phyloP scores from a whole-genome alignment of 2,888 invertebrate species.

The Drosophila setosimentum region DNA sequence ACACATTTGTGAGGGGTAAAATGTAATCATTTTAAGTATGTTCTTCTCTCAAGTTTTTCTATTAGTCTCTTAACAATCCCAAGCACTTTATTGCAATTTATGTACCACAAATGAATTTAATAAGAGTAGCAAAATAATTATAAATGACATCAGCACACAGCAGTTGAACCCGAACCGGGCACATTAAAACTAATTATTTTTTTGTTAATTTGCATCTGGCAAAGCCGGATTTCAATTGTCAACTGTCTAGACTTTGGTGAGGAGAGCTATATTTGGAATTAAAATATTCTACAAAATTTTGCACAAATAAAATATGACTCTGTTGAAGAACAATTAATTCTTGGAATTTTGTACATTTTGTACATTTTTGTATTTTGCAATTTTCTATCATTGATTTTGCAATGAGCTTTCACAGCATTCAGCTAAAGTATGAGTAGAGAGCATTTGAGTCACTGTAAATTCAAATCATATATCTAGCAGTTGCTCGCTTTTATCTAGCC shows the following conservation, averaged over 20 bases:
- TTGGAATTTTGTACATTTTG: no score
- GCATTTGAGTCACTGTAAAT: neutral
- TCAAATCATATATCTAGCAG: neutral
- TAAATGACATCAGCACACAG: slow-evolving; percentile 1
- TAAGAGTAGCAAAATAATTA: slow-evolving; percentile 7
- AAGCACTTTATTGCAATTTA: neutral
- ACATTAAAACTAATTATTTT: slow-evolving; percentile 51
- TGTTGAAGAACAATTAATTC: neutral
- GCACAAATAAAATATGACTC: neutral
- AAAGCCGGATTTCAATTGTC: slow-evolving; percentile 18
- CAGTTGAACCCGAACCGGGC: slow-evolving; percentile 3
- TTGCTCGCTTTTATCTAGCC: neutral
- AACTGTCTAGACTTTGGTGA: neutral
- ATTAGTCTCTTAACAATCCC: neutral
- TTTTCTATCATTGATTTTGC: no score
- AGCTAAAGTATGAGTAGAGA: no score
- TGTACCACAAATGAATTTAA: slow-evolving; percentile 1
- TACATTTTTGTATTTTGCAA: no score
- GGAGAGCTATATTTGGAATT: neutral
- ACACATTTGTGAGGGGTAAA: neutral
- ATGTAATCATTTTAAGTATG: neutral
- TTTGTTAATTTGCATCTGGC: slow-evolving; percentile 54
- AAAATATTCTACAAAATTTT: neutral
- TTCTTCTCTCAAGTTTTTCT: neutral
- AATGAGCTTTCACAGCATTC: no score